These are phyloP conservation scores for Ips typographus DNA, from an alignment of 1,140 invertebrate genomes.

Conservation along the genomic window DNA sequence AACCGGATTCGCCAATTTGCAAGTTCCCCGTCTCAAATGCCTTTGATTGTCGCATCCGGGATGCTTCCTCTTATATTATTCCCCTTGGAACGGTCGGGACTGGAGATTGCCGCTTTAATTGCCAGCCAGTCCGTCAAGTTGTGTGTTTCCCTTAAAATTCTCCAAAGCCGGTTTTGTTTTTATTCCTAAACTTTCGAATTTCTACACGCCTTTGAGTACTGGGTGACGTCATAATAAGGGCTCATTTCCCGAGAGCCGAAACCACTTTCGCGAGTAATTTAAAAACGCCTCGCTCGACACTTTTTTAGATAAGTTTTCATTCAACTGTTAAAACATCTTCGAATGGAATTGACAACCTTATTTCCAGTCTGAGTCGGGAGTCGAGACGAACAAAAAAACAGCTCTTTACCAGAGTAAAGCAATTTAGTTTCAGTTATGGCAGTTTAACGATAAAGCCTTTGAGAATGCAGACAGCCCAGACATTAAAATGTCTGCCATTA, in stretches of 20 bases:
- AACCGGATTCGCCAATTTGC: constrained; percentile 30
- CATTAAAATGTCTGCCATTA: no score
- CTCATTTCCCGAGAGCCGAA: no score
- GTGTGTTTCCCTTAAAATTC: background rate
- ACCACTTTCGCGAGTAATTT: background rate
- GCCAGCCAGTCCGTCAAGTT: background rate
- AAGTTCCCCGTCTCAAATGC: constrained; percentile 23
- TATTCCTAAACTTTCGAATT: no score
- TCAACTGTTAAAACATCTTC: constrained; percentile 7
- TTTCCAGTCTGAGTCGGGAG: background rate
- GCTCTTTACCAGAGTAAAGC: no score
- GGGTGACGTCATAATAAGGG: no score
- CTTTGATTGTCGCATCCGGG: constrained; percentile 28
- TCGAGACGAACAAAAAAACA: no score
- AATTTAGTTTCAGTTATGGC: no score
- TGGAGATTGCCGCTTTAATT: background rate
- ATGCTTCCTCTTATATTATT: constrained; percentile 7
- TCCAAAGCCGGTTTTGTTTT: background rate
- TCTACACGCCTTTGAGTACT: no score
- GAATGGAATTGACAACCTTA: constrained; percentile 3
- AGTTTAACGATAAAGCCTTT: no score
- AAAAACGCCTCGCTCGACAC: constrained; percentile 3
- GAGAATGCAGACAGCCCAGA: no score
- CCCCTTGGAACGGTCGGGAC: background rate
- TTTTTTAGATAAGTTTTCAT: constrained; percentile 9